Evolutionary conservation across 1,140 invertebrate genomes (phyloP).

Genomic region (Agrilus planipennis): DNA sequence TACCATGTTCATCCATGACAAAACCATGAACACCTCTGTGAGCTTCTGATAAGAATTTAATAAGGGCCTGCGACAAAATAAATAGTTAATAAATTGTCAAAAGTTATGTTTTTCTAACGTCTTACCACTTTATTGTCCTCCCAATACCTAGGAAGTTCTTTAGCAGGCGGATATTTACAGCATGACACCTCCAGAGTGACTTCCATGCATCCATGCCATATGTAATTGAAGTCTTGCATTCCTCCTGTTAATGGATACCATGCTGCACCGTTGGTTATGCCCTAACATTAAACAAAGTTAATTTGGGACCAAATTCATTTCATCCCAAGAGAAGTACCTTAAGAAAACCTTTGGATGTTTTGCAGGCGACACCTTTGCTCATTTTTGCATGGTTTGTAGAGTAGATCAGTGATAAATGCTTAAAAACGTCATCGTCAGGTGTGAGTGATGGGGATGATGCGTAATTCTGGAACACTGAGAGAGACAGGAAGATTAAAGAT

Average conservation of each 20-base stretch:
- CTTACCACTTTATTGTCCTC: slow-evolving; percentile 80
- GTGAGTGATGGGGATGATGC: slow-evolving; percentile 65
- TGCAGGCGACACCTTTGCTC: slow-evolving; percentile 71
- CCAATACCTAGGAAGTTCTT: slow-evolving; percentile 85
- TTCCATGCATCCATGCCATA: slow-evolving; percentile 97
- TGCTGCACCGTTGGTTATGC: slow-evolving; percentile 84
- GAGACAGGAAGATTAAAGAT: slow-evolving; percentile 12
- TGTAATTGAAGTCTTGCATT: slow-evolving; percentile 98
- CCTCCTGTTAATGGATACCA: slow-evolving; percentile 84
- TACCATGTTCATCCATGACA: slow-evolving; percentile 68
- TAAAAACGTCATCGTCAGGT: slow-evolving; percentile 90
- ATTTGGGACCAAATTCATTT: background rate
- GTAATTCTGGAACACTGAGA: slow-evolving; percentile 68
- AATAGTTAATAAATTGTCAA: too few relatives aligned
- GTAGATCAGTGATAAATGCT: slow-evolving; percentile 78
- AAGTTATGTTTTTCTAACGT: background rate
- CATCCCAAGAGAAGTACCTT: slow-evolving; percentile 19
- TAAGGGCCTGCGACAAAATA: slow-evolving; percentile 49
- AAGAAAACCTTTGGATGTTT: slow-evolving; percentile 59
- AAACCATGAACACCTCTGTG: slow-evolving; percentile 77
- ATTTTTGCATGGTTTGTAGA: slow-evolving; percentile 81
- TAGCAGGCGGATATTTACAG: slow-evolving; percentile 84
- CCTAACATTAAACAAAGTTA: slow-evolving; percentile 42
- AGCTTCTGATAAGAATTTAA: slow-evolving; percentile 78
- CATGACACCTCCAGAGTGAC: slow-evolving; percentile 95